Conservation (phyloP, 2,113 vertebrate species). For the Sylvicapra grimmia region DNA sequence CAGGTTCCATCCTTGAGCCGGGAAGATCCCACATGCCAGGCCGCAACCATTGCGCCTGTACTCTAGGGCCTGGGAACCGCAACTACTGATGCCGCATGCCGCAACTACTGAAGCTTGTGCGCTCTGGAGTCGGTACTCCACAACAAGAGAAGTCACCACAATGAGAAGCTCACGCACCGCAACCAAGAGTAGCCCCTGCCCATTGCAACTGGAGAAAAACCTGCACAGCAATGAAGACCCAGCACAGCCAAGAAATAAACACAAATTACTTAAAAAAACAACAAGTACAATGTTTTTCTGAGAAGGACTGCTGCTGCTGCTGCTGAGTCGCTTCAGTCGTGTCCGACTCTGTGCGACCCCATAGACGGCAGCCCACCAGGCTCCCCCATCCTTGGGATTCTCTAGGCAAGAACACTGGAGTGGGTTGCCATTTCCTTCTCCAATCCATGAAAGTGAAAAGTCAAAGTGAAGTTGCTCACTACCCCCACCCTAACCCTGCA, state of each 20-base stretch:
- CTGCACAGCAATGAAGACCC: neutral
- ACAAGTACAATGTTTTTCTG: neutral
- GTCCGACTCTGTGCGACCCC: too few relatives aligned
- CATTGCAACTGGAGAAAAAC: neutral
- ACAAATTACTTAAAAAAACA: neutral
- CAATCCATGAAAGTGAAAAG: too few relatives aligned
- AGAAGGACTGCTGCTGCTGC: neutral
- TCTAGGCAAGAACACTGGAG: too few relatives aligned
- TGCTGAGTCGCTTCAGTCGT: too few relatives aligned
- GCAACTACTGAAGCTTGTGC: accelerated
- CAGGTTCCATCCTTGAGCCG: neutral
- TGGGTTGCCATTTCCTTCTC: too few relatives aligned
- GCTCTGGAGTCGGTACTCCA: neutral
- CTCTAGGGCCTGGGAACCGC: neutral
- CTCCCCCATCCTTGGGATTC: too few relatives aligned
- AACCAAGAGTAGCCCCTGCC: neutral
- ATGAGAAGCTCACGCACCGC: accelerated
- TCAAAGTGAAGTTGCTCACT: neutral
- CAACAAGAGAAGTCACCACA: neutral
- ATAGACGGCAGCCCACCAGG: too few relatives aligned
- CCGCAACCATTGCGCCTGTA: neutral
- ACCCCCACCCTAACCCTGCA: neutral
- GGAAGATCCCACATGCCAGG: neutral
- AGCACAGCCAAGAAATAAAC: neutral
- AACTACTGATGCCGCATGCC: neutral